phyloP scores from a whole-genome alignment of 1,140 invertebrate genomes.

The Camponotus floridanus region DNA sequence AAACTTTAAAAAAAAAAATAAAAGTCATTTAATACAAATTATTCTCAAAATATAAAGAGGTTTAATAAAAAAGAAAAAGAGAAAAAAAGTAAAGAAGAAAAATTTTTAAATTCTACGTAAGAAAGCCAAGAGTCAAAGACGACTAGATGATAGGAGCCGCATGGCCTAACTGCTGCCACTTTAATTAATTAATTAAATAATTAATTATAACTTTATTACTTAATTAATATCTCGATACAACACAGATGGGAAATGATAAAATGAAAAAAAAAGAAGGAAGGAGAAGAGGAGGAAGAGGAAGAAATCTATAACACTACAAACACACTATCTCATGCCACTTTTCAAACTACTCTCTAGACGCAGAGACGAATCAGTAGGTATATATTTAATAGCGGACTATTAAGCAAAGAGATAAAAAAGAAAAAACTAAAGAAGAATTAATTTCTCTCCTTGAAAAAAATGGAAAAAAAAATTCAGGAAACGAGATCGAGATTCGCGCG shows the following conservation, averaged over 20 bases:
- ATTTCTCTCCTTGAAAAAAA: constrained; percentile 78
- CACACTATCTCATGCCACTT: constrained; percentile 81
- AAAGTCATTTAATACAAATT: constrained; percentile 83
- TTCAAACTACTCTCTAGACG: constrained; percentile 85
- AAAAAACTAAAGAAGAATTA: constrained; percentile 49
- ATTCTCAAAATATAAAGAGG: constrained; percentile 83
- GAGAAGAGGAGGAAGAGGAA: too few species aligned
- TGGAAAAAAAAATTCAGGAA: constrained; percentile 72
- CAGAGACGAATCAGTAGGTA: constrained; percentile 81
- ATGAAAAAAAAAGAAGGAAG: constrained; percentile 65
- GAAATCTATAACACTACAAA: constrained; percentile 42
- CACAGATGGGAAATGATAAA: constrained; percentile 59
- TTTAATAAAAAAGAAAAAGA: constrained; percentile 80
- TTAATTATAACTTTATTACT: constrained; percentile 85
- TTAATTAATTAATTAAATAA: constrained; percentile 84
- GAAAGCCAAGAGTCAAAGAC: constrained; percentile 83
- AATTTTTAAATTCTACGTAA: constrained; percentile 84
- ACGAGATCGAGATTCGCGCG: constrained; percentile 78
- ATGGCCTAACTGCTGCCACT: constrained; percentile 86
- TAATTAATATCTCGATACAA: constrained; percentile 79
- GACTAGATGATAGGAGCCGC: constrained; percentile 85
- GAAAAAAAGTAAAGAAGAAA: constrained; percentile 72
- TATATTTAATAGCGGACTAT: constrained; percentile 72
- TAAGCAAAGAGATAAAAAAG: constrained; percentile 67
- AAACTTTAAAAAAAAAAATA: constrained; percentile 75